Percentiles rank a stretch among this genome's conserved stretches.
phyloP scores from a whole-genome alignment of 2,113 vertebrate genomes.

The Pelmatolapia mariae region DNA sequence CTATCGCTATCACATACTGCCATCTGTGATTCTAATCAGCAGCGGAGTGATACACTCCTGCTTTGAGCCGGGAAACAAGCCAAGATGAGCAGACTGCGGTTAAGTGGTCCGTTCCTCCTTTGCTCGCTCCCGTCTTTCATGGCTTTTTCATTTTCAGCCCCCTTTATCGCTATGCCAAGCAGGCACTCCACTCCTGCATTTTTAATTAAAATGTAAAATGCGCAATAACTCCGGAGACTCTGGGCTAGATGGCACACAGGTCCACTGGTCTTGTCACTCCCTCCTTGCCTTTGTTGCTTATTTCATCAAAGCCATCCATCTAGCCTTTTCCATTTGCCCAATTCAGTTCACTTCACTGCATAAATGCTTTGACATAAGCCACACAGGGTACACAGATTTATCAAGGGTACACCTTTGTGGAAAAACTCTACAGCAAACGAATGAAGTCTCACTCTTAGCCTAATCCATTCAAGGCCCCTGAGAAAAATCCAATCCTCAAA shows the following conservation, averaged over 20 bases:
- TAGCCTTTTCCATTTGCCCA: conserved; percentile 23
- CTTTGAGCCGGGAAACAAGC: conserved; percentile 6
- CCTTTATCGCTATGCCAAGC: conserved; percentile 62
- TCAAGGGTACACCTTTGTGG: conserved; percentile 8
- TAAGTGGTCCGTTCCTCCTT: conserved; percentile 36
- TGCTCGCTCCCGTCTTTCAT: conserved; percentile 60
- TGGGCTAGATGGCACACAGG: conserved; percentile 47
- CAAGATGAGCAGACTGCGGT: conserved; percentile 30
- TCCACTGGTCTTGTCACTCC: conserved; percentile 28
- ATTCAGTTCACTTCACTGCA: conserved; percentile 30
- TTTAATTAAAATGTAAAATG: conserved; percentile 73
- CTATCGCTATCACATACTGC: conserved; percentile 14
- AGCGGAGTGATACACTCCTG: conserved; percentile 34
- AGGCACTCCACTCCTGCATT: conserved; percentile 32
- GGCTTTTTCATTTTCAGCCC: conserved; percentile 54
- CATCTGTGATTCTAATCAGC: conserved; percentile 49
- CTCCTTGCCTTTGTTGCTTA: conserved; percentile 27
- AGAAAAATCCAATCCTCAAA: conserved; percentile 49
- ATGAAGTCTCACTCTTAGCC: conserved; percentile 3
- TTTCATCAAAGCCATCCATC: conserved; percentile 42
- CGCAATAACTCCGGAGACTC: conserved; percentile 57
- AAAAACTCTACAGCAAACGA: conserved; percentile 4
- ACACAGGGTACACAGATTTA: conserved; percentile 21
- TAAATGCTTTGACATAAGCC: conserved; percentile 25
- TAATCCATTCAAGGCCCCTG: conserved; percentile 58